Conservation (phyloP, 2,113 vertebrate genomes). For the Rhodinocichla rosea region DNA sequence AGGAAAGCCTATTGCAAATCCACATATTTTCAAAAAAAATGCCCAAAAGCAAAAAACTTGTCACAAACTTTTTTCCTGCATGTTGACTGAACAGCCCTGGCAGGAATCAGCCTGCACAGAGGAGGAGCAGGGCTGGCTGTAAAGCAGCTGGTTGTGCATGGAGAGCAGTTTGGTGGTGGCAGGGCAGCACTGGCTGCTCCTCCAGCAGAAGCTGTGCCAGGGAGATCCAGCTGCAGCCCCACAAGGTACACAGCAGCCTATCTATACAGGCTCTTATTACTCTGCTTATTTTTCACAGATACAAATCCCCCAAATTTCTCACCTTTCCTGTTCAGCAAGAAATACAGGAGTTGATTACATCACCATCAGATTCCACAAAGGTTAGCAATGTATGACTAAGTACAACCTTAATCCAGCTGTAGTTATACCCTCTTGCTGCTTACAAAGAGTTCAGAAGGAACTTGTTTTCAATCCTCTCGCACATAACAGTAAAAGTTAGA, state of each 20-base stretch:
- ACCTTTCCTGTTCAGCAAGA: constrained; percentile 72
- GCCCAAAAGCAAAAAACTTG: background rate
- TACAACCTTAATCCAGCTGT: background rate
- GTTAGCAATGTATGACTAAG: constrained; percentile 23
- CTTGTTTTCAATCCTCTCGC: background rate
- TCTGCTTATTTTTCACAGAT: constrained; percentile 62
- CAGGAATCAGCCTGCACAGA: background rate
- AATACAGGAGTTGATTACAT: constrained; percentile 52
- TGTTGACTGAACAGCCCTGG: fast-evolving
- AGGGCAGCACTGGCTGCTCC: background rate
- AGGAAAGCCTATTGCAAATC: background rate
- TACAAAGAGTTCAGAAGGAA: background rate
- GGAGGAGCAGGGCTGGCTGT: background rate
- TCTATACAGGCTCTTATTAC: background rate
- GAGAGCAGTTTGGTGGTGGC: background rate
- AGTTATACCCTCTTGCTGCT: background rate
- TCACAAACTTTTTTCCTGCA: background rate
- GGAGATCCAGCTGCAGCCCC: background rate
- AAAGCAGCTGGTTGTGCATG: background rate
- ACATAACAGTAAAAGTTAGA: background rate
- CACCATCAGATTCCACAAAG: constrained; percentile 31
- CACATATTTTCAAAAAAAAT: background rate
- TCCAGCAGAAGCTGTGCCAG: background rate
- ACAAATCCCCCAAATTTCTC: constrained; percentile 58
- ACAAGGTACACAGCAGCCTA: background rate